Evolutionary conservation across 2,113 vertebrate species (phyloP).

Genomic region (mouse (Mus musculus)): GRCm39 chr11:35488001-35488500

Average conservation of each 20-base stretch:
- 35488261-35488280: neutral
- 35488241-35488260: neutral
- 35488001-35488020: neutral
- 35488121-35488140: neutral
- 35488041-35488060: neutral
- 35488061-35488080: neutral
- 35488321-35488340: neutral
- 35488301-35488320: neutral
- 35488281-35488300: neutral
- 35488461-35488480: neutral
- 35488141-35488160: neutral
- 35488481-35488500: neutral
- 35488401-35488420: neutral
- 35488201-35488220: neutral
- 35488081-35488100: too few relatives aligned
- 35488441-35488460: neutral
- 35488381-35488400: neutral
- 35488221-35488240: too few relatives aligned
- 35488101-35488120: neutral
- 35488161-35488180: neutral
- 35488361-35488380: neutral
- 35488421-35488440: neutral
- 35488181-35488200: neutral
- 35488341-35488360: neutral
- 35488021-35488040: neutral